phyloP scores from a whole-genome alignment of 2,797 vertebrate genomes.

The Chaunax sp. region DNA sequence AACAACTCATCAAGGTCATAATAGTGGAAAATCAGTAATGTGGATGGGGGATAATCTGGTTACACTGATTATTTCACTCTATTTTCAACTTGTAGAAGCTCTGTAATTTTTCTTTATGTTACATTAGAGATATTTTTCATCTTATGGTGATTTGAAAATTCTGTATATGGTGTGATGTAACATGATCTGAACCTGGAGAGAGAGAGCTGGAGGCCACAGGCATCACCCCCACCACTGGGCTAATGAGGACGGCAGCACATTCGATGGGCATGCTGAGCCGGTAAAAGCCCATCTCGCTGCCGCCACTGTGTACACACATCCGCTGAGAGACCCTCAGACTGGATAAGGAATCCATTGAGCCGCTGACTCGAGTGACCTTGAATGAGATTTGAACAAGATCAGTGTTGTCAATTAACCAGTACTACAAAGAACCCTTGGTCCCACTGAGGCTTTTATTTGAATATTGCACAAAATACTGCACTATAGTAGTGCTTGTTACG shows the following conservation, averaged over 20 bases:
- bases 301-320: slow-evolving; percentile 85
- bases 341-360: slow-evolving; percentile 86
- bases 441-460: neutral
- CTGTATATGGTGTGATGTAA: neutral
- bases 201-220: slow-evolving; percentile 81
- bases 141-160: neutral
- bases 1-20: slow-evolving; percentile 52
- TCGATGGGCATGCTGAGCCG: slow-evolving; percentile 94
- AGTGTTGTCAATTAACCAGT: slow-evolving; percentile 19
- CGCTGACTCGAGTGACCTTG: slow-evolving; percentile 88
- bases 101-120: neutral
- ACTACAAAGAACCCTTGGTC: neutral
- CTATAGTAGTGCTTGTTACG: neutral
- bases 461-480: neutral
- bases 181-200: slow-evolving; percentile 69
- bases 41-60: slow-evolving; percentile 34
- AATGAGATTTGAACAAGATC: slow-evolving; percentile 49
- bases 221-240: slow-evolving; percentile 79
- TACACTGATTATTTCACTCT: slow-evolving; percentile 20
- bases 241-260: slow-evolving; percentile 88
- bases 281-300: slow-evolving; percentile 89
- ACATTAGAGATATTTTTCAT: too few relatives aligned
- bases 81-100: neutral
- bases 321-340: slow-evolving; percentile 92
- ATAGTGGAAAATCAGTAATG: slow-evolving; percentile 39